Percentiles rank a stretch among this genome's conserved stretches.
phyloP scores from a whole-genome alignment of 1,140 invertebrate genomes.

The Bicyclus anynana region DNA sequence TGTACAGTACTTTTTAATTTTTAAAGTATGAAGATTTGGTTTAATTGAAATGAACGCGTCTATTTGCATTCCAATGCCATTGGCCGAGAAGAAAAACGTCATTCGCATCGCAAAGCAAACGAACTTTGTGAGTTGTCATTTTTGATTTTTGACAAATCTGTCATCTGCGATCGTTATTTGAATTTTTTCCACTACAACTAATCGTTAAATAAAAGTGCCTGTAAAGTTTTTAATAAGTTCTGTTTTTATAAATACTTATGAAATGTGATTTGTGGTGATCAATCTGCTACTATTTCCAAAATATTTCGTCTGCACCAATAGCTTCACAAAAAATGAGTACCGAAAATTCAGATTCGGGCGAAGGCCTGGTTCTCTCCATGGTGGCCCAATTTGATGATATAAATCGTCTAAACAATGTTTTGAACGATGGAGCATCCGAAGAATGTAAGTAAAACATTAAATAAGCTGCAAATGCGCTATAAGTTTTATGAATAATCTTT shows the following conservation, averaged over 20 bases:
- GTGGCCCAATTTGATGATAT: slow-evolving; percentile 81
- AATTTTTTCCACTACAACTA: slow-evolving; percentile 23
- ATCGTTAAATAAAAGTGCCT: slow-evolving; percentile 2
- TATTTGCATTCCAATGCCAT: not conserved
- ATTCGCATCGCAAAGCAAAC: not conserved
- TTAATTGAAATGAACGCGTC: no score
- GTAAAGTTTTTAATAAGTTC: not conserved
- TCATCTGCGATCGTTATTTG: slow-evolving; percentile 31
- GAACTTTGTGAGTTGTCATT: not conserved
- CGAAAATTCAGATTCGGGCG: slow-evolving; percentile 56
- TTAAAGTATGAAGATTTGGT: no score
- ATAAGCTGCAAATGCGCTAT: not conserved
- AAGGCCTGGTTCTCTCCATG: slow-evolving; percentile 51
- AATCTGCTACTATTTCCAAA: not conserved
- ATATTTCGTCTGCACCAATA: not conserved
- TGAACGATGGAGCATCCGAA: slow-evolving; percentile 82
- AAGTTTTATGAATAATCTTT: not conserved
- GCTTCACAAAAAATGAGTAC: slow-evolving; percentile 50
- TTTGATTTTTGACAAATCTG: not conserved
- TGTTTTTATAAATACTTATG: slow-evolving; percentile 9
- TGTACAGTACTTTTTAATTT: no score
- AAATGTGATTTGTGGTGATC: slow-evolving; percentile 22
- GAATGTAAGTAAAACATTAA: slow-evolving; percentile 77
- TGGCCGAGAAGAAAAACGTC: not conserved
- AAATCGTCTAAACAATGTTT: slow-evolving; percentile 81